Evolutionary conservation across 2,888 invertebrate genomes (phyloP), one percentile per base, ranked within the genome.

Genomic region (Acleris holmiana): DNA sequence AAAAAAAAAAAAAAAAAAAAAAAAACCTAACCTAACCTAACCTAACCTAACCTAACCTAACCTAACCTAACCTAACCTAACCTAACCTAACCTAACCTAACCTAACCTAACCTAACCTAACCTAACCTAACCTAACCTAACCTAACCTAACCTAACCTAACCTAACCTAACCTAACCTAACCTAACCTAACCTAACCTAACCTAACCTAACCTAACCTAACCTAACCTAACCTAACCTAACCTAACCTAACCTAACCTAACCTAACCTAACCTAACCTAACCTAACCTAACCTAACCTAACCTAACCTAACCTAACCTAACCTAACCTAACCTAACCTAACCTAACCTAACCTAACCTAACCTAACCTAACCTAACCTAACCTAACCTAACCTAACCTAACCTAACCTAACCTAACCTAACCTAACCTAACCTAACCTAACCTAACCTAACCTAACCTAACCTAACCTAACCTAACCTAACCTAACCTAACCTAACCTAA

Each of bases 401-500:
- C 61, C 61, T 61, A 66, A 61, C 66, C n/a, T n/a, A n/a, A n/a
- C n/a, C n/a, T n/a, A n/a, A n/a, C n/a, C n/a, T n/a, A n/a, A n/a
- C n/a, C n/a, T n/a, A n/a, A n/a, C n/a, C n/a, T n/a, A n/a, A n/a
- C n/a, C n/a, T n/a, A n/a, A n/a, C n/a, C n/a, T n/a, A n/a, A n/a
- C n/a, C n/a, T n/a, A n/a, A n/a, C n/a, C n/a, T n/a, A n/a, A n/a
- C n/a, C n/a, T n/a, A n/a, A n/a, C n/a, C n/a, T n/a, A n/a, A n/a
- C n/a, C n/a, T n/a, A n/a, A n/a, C 8, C 66, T 60, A 60, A 60
- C 66, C 66, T 66, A 60, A 66, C 60, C 60, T 60, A 60, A 66
- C 66, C 60, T 60, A 60, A 66, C 60, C 66, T 60, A 60, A 60
- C 66, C 59, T 60, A 60, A 50, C 50, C 50, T 49, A 50, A 50